Evolutionary conservation across 92 coral and sea anemone species (phyloP), one percentile per base, ranked within the genome.

Genomic region (Nematostella vectensis): DNA sequence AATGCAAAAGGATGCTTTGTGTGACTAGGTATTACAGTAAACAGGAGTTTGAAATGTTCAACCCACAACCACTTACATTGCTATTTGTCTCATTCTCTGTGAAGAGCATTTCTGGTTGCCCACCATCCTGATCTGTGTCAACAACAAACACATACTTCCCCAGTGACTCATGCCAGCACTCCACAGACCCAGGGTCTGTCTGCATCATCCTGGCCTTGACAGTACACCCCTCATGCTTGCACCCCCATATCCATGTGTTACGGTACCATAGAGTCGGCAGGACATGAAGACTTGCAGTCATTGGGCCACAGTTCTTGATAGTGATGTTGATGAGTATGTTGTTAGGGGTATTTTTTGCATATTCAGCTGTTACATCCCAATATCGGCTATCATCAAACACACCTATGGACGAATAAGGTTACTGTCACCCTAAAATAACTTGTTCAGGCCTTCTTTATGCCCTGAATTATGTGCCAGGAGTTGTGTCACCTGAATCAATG

Each of bases 221-320:
- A 21, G 96, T 82, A 42, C 99, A 93, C 0, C 99, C 99, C 59
- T 93, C 99, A 50, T 93, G 96, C 29, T 80, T 86, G 48, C 99
- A 93, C 9, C 99, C 99, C 99, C 99, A 93, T 30, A 93, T 79
- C 99, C 99, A 93, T 0, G 99, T 93, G 65, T 93, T 93, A 38
- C 99, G 64, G 62, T 68, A 93, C 99, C 96, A 93, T 37, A 93
- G 62, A 28, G 99, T 93, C 10, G 99, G 99, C 40, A 93, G 71
- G 4, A 93, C 83, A 43, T 82, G 93, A 29, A 93, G 77, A 9
- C 68, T 69, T 3, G 99, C 93, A 9, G 76, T 48, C 55, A 78
- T 96, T 10, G 99, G 79, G 28, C 99, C 99, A 16, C 81, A 94
- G 72, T 93, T 93, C 36, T 71, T 76, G 36, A 93, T 77, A 1